Evolutionary conservation across 2,797 vertebrate genomes (phyloP), one percentile per base, ranked within the genome.

Genomic region (Myripristis jacobus): DNA sequence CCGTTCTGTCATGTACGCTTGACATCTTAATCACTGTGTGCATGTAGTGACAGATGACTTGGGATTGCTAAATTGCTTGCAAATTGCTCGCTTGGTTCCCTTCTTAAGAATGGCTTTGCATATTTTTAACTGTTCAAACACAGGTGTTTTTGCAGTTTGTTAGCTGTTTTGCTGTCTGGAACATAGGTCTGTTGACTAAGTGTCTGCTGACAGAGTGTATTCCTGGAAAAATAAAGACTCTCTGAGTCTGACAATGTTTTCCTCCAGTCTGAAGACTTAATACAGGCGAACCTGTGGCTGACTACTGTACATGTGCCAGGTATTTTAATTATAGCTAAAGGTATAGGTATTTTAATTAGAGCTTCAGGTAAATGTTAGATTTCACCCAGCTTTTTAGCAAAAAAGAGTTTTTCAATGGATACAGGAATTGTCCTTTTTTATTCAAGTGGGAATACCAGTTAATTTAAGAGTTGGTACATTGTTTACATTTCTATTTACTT

Each of bases 191-290:
- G 66, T 84, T 83, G 77, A 88, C 81, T 36, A 46, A 75, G 70
- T 82, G 41, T 54, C 73, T 61, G 10, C 46, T 59, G 53, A 64
- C 29, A 24, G 70, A 48, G 51, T 79, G 72, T 81, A 77, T 83
- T 46, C 61, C 31, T 83, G 73, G 59, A 85, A 85, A 87, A 80
- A 66, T 83, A 77, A 85, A 82, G 72, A 70, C 72, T 56, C 21
- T 38, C n/a, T 51, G 58, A 41, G 78, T 73, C 51, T 75, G 72
- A 71, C 57, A 70, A 46, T 83, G 78, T 83, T 86, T 78, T 73
- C 21, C 27, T 81, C 53, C 59, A 13, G 78, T 82, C 73, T 73
- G 71, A 81, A 69, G 44, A 41, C 55, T 68, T 27, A 36, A 10
- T 53, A 57, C 66, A 36, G 12, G 58, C 53, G 16, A 79, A 47